These are phyloP conservation scores for Tortricodes alternella DNA, from an alignment of 2,888 invertebrate species.

Conservation along the genomic window DNA sequence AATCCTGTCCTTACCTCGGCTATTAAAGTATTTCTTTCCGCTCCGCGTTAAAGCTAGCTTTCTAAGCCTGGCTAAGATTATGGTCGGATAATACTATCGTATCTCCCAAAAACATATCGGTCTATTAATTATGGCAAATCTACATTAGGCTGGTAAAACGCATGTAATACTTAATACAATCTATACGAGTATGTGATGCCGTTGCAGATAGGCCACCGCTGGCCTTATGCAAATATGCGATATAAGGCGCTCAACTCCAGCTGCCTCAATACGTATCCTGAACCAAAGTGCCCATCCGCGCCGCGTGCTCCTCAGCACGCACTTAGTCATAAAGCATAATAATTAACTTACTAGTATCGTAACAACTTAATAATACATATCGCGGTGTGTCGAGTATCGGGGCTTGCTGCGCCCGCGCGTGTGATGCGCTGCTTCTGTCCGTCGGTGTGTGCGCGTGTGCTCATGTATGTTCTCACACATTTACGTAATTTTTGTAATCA, in stretches of 20 bases:
- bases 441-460: constrained; percentile 39
- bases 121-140: too few species aligned
- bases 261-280: constrained; percentile 21
- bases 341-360: background rate
- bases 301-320: constrained; percentile 15
- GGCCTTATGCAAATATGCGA: too few species aligned
- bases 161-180: too few species aligned
- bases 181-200: too few species aligned
- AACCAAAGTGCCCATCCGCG: constrained; percentile 43
- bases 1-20: background rate
- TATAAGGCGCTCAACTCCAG: too few species aligned
- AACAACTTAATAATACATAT: background rate
- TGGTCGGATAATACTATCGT: background rate
- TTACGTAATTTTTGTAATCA: background rate
- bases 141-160: too few species aligned
- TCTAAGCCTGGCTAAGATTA: constrained; percentile 8
- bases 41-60: too few species aligned
- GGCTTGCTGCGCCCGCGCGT: constrained; percentile 26
- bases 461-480: constrained; percentile 32
- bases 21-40: background rate
- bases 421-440: constrained; percentile 36
- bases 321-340: constrained; percentile 7
- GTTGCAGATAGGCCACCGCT: too few species aligned
- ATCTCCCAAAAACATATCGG: too few species aligned
- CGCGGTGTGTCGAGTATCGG: constrained; percentile 12